A percentile compares a stretch with the other conserved stretches of the same genome.
phyloP scores from a whole-genome alignment of 2,888 invertebrate species.

The Andrena bicolor region DNA sequence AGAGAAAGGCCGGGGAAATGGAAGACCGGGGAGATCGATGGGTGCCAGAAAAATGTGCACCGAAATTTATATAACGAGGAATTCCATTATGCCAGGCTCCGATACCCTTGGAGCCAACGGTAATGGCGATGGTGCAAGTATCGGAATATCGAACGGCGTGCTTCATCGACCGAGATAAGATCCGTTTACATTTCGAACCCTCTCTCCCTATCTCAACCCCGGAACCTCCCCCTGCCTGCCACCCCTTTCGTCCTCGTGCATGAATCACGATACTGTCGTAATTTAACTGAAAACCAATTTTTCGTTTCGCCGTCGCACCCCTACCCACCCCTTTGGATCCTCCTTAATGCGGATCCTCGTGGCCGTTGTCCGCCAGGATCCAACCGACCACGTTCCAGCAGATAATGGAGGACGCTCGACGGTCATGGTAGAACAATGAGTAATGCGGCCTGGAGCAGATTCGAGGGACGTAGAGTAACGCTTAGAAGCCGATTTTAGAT shows the following conservation, averaged over 20 bases:
- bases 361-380: slow-evolving; percentile 12
- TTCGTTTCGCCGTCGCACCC: slow-evolving; percentile 61
- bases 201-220: slow-evolving; percentile 1
- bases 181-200: slow-evolving; percentile 71
- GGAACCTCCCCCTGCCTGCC: not conserved
- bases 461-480: slow-evolving; percentile 43
- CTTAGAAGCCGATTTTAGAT: slow-evolving; percentile 53
- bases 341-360: slow-evolving; percentile 38
- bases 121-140: slow-evolving; percentile 50
- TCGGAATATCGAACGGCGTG: slow-evolving; percentile 72
- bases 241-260: slow-evolving; percentile 43
- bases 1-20: slow-evolving; percentile 57
- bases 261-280: slow-evolving; percentile 70
- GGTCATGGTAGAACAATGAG: slow-evolving; percentile 62
- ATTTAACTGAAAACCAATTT: slow-evolving; percentile 71
- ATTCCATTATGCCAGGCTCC: slow-evolving; percentile 69
- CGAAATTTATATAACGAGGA: slow-evolving; percentile 76
- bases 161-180: slow-evolving; percentile 76
- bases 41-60: slow-evolving; percentile 72
- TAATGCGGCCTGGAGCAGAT: slow-evolving; percentile 52
- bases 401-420: slow-evolving; percentile 50
- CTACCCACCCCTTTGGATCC: slow-evolving; percentile 22
- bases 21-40: slow-evolving; percentile 68
- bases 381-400: not conserved
- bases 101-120: slow-evolving; percentile 60